Conservation (phyloP, 1,140 invertebrate genomes). For the Luehdorfia chinensis region DNA sequence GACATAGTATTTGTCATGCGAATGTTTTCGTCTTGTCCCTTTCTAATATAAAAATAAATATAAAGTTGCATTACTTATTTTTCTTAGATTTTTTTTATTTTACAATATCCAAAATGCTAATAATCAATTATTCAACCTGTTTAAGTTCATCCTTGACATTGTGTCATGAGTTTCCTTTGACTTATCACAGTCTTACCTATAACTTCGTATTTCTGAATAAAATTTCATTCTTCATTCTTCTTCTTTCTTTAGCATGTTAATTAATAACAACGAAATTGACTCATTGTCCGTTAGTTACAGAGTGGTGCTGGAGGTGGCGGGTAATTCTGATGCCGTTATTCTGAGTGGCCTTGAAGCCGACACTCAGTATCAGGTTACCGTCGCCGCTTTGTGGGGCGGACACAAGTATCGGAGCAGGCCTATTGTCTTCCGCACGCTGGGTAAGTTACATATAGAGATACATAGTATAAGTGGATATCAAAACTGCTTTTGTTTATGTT, state of each 20-base stretch:
- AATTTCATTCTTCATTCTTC: slow-evolving; percentile 36
- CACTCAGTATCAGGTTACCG: slow-evolving; percentile 90
- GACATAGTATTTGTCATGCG: too few species aligned
- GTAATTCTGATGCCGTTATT: slow-evolving; percentile 90
- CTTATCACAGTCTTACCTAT: too few species aligned
- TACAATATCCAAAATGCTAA: too few species aligned
- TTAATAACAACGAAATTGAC: slow-evolving; percentile 67
- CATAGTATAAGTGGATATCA: too few species aligned
- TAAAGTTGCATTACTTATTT: too few species aligned
- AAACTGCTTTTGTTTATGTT: too few species aligned
- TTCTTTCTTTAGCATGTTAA: slow-evolving; percentile 39
- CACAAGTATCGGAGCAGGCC: slow-evolving; percentile 88
- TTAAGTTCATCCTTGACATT: too few species aligned
- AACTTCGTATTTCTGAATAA: not conserved
- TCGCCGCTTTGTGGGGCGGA: slow-evolving; percentile 87
- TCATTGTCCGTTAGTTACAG: slow-evolving; percentile 87
- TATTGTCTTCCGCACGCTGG: slow-evolving; percentile 91
- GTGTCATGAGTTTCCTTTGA: too few species aligned
- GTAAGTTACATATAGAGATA: slow-evolving; percentile 79
- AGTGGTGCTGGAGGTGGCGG: slow-evolving; percentile 90
- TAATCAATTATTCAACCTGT: too few species aligned
- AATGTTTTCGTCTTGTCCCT: too few species aligned
- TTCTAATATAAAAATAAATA: too few species aligned
- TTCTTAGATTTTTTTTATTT: too few species aligned
- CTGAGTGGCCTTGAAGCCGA: slow-evolving; percentile 87